Evolutionary conservation across 2,888 invertebrate genomes (phyloP), one percentile per base, ranked within the genome.

Genomic region (Platycnemis pennipes): DNA sequence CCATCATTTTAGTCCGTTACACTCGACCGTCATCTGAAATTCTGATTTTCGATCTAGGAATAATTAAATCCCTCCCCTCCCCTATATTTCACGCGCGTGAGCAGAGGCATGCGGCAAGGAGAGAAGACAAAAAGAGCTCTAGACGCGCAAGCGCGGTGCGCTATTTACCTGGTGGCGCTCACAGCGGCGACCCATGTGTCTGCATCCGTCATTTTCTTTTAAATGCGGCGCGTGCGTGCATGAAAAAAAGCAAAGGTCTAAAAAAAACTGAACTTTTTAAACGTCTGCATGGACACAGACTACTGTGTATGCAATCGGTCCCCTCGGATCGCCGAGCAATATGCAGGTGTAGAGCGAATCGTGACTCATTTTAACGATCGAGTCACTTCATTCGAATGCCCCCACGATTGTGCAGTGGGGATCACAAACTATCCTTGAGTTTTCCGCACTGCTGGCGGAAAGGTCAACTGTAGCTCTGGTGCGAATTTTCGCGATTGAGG

Each of bases 1-100:
- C 77, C 77, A 77, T 77, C 77, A 77, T 77, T 77, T 77, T 77
- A 77, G 77, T 77, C 77, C 77, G 77, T 77, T 77, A 77, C 77
- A 77, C 37, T 31, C 77, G 37, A 16, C 77, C 77, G 77, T 37
- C 77, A 77, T 77, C 77, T 77, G 37, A 77, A 77, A 77, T 77
- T 77, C 77, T 77, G 77, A 77, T 77, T 77, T 77, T 77, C 77
- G 77, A 77, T 77, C 77, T 77, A 37, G 77, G 77, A 77, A 77
- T 77, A 77, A 77, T 77, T 77, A 77, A 77, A 31, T 77, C 77
- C 13, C 77, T 77, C 26, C 63, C 26, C 63, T n/a, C 63, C 7
- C 63, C 26, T 31, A 31, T 77, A 5, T 77, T 37, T 13, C 11
- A 31, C 31, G 77, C 31, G 37, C 11, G 37, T 37, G 77, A 77